Evolutionary conservation across 2,888 invertebrate genomes (phyloP).

Genomic region (Plemyria rubiginata): DNA sequence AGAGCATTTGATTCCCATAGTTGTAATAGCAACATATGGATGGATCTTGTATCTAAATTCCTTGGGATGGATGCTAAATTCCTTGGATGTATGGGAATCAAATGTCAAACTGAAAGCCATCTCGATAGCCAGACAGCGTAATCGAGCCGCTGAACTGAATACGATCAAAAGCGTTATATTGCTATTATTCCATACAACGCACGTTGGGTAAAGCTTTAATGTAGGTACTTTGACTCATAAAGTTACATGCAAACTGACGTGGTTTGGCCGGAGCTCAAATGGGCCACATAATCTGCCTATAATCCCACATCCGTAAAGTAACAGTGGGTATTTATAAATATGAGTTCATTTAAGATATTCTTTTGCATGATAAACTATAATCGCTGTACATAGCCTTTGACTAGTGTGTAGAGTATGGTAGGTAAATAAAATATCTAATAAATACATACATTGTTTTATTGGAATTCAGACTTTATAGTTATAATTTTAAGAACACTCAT

Average conservation of each 20-base stretch:
- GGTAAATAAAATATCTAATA: slow-evolving; percentile 59
- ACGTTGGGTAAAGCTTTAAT: too few species aligned
- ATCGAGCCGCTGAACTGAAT: too few species aligned
- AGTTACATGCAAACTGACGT: background rate
- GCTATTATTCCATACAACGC: background rate
- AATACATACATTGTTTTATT: slow-evolving; percentile 40
- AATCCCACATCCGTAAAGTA: slow-evolving; percentile 1
- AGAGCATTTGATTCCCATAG: too few species aligned
- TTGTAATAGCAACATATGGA: too few species aligned
- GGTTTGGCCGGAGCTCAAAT: background rate
- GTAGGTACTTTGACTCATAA: background rate
- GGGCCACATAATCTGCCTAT: background rate
- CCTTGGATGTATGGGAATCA: too few species aligned
- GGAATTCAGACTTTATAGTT: slow-evolving; percentile 3
- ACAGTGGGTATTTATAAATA: slow-evolving; percentile 10
- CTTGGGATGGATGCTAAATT: too few species aligned
- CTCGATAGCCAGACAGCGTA: too few species aligned
- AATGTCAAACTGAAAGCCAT: too few species aligned
- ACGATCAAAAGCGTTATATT: background rate
- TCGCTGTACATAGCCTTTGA: slow-evolving; percentile 81
- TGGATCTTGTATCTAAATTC: too few species aligned
- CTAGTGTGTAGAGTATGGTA: slow-evolving; percentile 78
- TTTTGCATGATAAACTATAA: slow-evolving; percentile 44
- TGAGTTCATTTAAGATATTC: slow-evolving; percentile 36
- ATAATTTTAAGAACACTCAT: background rate